A percentile compares a stretch with the other conserved stretches of the same genome.
Evolutionary conservation across 2,113 vertebrate species (phyloP).

Genomic region (Protobothrops flavoviridis): DNA sequence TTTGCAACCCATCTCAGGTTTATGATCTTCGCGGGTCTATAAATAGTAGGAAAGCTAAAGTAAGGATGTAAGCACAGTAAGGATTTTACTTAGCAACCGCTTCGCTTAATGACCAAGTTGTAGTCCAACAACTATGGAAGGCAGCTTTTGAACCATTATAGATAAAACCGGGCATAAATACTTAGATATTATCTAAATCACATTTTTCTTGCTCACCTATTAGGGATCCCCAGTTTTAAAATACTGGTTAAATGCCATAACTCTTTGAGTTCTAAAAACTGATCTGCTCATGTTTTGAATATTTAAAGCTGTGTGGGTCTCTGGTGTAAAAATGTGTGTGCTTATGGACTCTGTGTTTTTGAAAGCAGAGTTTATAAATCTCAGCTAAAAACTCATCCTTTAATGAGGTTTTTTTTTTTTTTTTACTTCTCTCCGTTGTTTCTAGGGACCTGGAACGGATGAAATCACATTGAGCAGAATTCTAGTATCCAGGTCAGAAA

Average conservation of each 20-base stretch:
- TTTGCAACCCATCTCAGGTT: too few species aligned
- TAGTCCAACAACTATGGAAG: neutral
- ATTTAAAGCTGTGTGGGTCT: neutral
- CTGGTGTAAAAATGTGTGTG: neutral
- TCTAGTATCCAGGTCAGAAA: slow-evolving; percentile 82
- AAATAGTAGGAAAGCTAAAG: too few species aligned
- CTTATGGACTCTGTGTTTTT: neutral
- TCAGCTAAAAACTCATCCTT: neutral
- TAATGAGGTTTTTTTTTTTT: neutral
- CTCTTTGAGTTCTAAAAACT: neutral
- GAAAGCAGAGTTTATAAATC: neutral
- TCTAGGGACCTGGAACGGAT: slow-evolving; percentile 82
- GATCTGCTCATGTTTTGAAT: neutral
- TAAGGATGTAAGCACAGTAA: too few species aligned
- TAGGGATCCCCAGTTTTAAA: too few species aligned
- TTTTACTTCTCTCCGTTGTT: neutral
- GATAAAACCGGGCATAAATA: neutral
- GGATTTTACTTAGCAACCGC: too few species aligned
- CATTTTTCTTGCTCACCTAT: too few species aligned
- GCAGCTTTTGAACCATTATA: neutral
- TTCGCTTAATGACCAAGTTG: neutral
- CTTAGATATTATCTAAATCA: neutral
- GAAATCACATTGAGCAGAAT: slow-evolving; percentile 81
- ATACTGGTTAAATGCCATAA: neutral
- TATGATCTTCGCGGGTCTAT: too few species aligned